Evolutionary conservation across 1,140 invertebrate species (phyloP).

Genomic region (Drosophila busckii): DNA sequence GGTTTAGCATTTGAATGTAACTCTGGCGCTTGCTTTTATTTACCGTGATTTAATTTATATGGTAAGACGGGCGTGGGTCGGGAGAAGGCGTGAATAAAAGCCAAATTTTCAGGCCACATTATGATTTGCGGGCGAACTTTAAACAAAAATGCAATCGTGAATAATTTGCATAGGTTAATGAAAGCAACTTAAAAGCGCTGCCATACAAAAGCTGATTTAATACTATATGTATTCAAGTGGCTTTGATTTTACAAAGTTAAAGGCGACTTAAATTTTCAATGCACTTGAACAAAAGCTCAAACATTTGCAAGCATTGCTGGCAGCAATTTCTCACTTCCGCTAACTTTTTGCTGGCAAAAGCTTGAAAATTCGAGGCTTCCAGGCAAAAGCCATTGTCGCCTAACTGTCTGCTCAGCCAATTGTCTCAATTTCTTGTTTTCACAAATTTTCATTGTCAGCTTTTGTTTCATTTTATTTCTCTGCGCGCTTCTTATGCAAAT

Average conservation of each 20-base stretch:
- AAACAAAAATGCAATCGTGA: slow-evolving; percentile 17
- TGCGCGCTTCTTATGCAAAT: slow-evolving; percentile 48
- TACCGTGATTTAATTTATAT: slow-evolving; percentile 68
- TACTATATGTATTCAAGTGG: no score
- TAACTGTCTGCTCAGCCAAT: slow-evolving; percentile 33
- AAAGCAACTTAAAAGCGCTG: slow-evolving; percentile 13
- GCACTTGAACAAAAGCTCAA: slow-evolving; percentile 22
- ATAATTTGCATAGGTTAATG: slow-evolving; percentile 70
- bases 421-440: slow-evolving; percentile 55
- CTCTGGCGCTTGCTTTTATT: slow-evolving; percentile 45
- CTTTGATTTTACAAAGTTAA: no score
- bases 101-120: slow-evolving; percentile 8
- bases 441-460: slow-evolving; percentile 33
- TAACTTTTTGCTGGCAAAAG: slow-evolving; percentile 36
- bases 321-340: slow-evolving; percentile 19
- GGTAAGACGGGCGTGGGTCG: background rate
- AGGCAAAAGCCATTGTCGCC: slow-evolving; percentile 32
- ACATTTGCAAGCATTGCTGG: slow-evolving; percentile 23
- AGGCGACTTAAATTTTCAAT: no score
- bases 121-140: slow-evolving; percentile 48
- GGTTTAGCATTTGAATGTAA: slow-evolving; percentile 56
- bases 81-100: slow-evolving; percentile 6
- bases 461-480: slow-evolving; percentile 31
- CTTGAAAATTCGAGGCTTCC: slow-evolving; percentile 40
- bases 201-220: no score